Conservation (phyloP, 2,797 vertebrate genomes). For the Enteromius thamalakanensis region DNA sequence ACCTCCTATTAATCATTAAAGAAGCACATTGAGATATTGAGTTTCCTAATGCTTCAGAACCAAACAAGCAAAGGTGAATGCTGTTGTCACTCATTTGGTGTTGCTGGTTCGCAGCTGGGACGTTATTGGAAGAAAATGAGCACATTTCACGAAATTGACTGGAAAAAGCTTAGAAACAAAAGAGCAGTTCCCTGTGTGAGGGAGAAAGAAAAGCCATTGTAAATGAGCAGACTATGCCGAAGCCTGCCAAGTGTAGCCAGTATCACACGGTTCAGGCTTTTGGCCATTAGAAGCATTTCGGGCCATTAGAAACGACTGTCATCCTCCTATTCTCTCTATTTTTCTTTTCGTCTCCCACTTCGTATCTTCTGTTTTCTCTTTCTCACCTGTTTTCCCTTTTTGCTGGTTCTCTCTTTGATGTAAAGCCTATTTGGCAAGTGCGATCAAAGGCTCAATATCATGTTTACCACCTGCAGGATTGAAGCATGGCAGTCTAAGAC, state of each 20-base stretch:
- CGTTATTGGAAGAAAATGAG: not conserved
- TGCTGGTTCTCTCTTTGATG: conserved; percentile 48
- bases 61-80: conserved; percentile 60
- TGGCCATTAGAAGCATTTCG: conserved; percentile 33
- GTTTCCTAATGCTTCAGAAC: conserved; percentile 71
- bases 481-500: conserved; percentile 25
- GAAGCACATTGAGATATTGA: conserved; percentile 75
- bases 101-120: conserved; percentile 53
- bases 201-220: conserved; percentile 12
- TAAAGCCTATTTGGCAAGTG: conserved; percentile 62
- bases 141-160: not conserved
- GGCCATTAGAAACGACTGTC: conserved; percentile 36
- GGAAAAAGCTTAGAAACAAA: not conserved
- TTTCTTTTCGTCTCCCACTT: conserved; percentile 19
- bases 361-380: conserved; percentile 49
- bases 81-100: conserved; percentile 66
- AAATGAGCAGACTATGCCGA: conserved; percentile 11
- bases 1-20: conserved; percentile 81
- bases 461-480: conserved; percentile 45
- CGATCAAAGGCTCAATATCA: conserved; percentile 53
- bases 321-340: conserved; percentile 42
- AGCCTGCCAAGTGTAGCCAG: conserved; percentile 36
- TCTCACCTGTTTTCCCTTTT: conserved; percentile 20
- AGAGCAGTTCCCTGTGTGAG: conserved; percentile 1
- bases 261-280: conserved; percentile 29